These are phyloP conservation scores for Psettodes erumei DNA, from an alignment of 2,113 vertebrate genomes.

Conservation along the genomic window DNA sequence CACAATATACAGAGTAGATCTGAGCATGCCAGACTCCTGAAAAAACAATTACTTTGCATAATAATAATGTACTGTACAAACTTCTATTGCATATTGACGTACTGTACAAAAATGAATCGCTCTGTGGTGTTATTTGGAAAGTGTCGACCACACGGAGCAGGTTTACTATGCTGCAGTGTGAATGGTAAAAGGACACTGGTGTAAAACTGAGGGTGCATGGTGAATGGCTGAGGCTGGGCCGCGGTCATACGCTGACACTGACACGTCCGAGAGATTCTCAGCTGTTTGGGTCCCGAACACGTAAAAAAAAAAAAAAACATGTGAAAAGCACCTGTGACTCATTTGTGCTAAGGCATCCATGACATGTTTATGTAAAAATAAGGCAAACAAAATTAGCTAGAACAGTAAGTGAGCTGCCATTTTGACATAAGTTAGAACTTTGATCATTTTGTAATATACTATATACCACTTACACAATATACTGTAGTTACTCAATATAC, in stretches of 20 bases:
- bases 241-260: neutral
- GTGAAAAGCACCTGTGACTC: constrained; percentile 41
- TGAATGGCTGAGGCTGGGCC: neutral
- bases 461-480: constrained; percentile 29
- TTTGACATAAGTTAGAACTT: constrained; percentile 37
- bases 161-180: constrained; percentile 27
- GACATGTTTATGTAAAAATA: constrained; percentile 43
- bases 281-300: constrained; percentile 15
- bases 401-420: constrained; percentile 61
- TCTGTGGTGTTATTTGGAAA: constrained; percentile 9
- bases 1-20: constrained; percentile 65
- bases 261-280: neutral
- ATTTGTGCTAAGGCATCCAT: constrained; percentile 69
- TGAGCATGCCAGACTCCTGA: constrained; percentile 71
- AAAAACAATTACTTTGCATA: constrained; percentile 75
- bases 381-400: constrained; percentile 40
- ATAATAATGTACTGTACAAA: constrained; percentile 76
- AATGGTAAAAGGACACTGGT: constrained; percentile 1
- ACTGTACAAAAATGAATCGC: constrained; percentile 65
- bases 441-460: neutral
- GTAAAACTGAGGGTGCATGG: constrained; percentile 41
- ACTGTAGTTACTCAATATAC: neutral
- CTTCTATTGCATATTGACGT: constrained; percentile 72
- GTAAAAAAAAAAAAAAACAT: constrained; percentile 16
- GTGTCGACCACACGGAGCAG: constrained; percentile 21